A percentile compares a stretch with the other conserved stretches of the same genome.
These are phyloP conservation scores for Tubulanus polymorphus DNA, from an alignment of 2,888 invertebrate species.

Conservation along the genomic window DNA sequence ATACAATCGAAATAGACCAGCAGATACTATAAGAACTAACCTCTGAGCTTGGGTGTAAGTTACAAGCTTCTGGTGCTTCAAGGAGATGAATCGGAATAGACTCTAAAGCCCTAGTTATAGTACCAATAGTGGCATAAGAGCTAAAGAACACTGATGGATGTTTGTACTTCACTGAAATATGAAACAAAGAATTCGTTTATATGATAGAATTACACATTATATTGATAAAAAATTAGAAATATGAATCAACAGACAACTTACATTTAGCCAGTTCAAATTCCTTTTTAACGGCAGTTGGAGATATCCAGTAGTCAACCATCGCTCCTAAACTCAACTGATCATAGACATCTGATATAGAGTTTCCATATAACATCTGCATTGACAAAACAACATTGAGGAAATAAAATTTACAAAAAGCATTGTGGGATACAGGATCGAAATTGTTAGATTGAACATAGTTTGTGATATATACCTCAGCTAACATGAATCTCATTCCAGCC, in stretches of 20 bases:
- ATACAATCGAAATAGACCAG: background rate
- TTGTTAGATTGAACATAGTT: background rate
- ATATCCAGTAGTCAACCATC: conserved; percentile 52
- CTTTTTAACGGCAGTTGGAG: conserved; percentile 48
- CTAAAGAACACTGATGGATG: conserved; percentile 48
- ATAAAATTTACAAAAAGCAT: background rate
- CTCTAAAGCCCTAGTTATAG: conserved; percentile 47
- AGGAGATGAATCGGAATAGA: conserved; percentile 37
- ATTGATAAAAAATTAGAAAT: background rate
- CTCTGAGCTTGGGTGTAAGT: conserved; percentile 48
- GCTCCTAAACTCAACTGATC: conserved; percentile 47
- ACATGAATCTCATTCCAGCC: conserved; percentile 44
- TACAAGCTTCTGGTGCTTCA: conserved; percentile 51
- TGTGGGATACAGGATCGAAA: background rate
- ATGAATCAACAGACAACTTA: conserved; percentile 27
- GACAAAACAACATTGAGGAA: conserved; percentile 2
- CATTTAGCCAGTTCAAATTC: conserved; percentile 53
- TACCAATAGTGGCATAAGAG: conserved; percentile 37
- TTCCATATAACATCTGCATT: conserved; percentile 51
- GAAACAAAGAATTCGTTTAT: background rate
- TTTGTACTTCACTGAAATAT: conserved; percentile 48
- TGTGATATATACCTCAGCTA: conserved; percentile 40
- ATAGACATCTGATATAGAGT: conserved; percentile 39
- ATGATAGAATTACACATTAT: background rate
- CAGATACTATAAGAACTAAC: conserved; percentile 23